phyloP scores from a whole-genome alignment of 2,113 vertebrate species.

The Psammodynastes pulverulentus region DNA sequence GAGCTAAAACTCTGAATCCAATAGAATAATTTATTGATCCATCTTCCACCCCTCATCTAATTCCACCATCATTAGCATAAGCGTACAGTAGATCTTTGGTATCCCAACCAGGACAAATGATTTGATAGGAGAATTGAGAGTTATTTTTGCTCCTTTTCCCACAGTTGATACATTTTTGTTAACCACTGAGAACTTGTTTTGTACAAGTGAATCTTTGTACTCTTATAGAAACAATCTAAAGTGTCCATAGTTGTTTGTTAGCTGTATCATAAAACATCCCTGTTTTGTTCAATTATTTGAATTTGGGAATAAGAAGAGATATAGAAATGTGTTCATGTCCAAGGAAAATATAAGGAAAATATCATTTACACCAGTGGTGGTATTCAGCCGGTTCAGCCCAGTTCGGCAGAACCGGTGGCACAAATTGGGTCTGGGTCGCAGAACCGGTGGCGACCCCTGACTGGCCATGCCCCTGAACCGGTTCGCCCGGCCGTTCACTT shows the following conservation, averaged over 20 bases:
- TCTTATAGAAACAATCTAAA: not conserved
- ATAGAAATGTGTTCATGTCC: not conserved
- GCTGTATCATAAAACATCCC: not conserved
- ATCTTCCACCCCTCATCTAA: not conserved
- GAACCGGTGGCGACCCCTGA: too few relatives aligned
- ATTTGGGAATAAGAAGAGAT: not conserved
- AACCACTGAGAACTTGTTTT: not conserved
- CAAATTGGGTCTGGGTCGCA: too few relatives aligned
- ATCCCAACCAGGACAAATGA: not conserved
- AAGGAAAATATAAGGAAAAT: constrained; percentile 7
- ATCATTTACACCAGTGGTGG: too few relatives aligned
- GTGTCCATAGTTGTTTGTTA: not conserved
- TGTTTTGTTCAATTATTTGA: not conserved
- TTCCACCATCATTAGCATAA: not conserved
- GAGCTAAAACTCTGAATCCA: not conserved
- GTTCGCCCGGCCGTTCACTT: too few relatives aligned
- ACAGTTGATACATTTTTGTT: not conserved
- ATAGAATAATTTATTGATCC: not conserved
- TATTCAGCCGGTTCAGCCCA: too few relatives aligned
- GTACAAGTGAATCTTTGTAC: too few relatives aligned
- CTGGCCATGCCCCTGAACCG: too few relatives aligned
- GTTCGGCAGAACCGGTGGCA: too few relatives aligned
- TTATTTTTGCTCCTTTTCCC: not conserved
- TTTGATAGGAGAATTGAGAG: not conserved
- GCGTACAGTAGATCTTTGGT: not conserved